Base-by-base conservation (phyloP, 30 jellyfish, hydroid and myxozoan genomes). In the Rhopilema esculentum region DNA sequence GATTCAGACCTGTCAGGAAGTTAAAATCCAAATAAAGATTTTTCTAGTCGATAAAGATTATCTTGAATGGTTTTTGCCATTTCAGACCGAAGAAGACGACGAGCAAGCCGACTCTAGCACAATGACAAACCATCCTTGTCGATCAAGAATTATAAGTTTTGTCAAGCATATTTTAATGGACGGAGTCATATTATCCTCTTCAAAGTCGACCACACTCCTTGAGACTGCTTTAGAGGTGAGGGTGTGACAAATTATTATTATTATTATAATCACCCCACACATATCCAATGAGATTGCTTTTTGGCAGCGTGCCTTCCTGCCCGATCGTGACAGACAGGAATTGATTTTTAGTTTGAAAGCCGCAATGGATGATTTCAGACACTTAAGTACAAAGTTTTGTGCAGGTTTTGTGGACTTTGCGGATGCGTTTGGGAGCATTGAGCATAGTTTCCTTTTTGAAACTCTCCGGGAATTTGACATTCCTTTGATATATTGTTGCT, bases 211-310 rank as follows among this genome's bases (percentile, higher is more conserved):
- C 26, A 1, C 83, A 1, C 71, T 95, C 21, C 74, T 96, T 9
- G 99, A 95, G 27, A 80, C 79, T 49, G 71, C 86, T 4, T 84
- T 95, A 18, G 97, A 95, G 97, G 99, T 95, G 48, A 78, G 57
- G n/a, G n/a, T n/a, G n/a, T n/a, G n/a, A n/a, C n/a, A n/a, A n/a
- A 26, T 2, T 18, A 8, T 26, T 62, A 53, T 17, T 7, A 29
- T 29, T 23, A 16, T 29, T 49, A 16, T 7, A 12, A 19, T 29
- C 30, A 31, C 86, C 73, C 27, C n/a, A n/a, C n/a, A n/a, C n/a
- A n/a, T n/a, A n/a, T n/a, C n/a, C n/a, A n/a, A n/a, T n/a, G n/a
- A n/a, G n/a, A n/a, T n/a, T n/a, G n/a, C n/a, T n/a, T n/a, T n/a
- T n/a, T n/a, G n/a, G n/a, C n/a, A n/a, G n/a, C n/a, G n/a, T n/a